Evolutionary conservation across 1,140 invertebrate species (phyloP).

Genomic region (Ruditapes philippinarum): DNA sequence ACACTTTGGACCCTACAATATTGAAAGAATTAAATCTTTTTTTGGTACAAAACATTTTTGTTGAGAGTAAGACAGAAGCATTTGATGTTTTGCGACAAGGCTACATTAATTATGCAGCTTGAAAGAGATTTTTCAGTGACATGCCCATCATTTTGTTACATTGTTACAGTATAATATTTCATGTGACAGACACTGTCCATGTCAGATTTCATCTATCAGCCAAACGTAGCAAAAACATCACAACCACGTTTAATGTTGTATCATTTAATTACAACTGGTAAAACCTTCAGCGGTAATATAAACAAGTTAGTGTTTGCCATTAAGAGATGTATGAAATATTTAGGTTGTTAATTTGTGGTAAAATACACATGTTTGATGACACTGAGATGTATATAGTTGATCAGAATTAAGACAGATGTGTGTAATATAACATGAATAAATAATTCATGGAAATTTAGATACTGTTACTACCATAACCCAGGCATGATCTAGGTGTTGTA

Average conservation of each 20-base stretch:
- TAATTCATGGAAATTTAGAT: too few species aligned
- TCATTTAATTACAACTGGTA: not conserved
- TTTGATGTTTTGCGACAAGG: too few species aligned
- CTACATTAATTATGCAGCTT: not conserved
- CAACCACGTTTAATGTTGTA: not conserved
- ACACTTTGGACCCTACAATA: too few species aligned
- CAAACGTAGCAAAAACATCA: constrained; percentile 5
- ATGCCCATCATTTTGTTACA: not conserved
- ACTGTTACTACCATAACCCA: too few species aligned
- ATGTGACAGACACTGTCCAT: constrained; percentile 1
- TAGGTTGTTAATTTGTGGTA: constrained; percentile 2
- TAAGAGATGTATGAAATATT: not conserved
- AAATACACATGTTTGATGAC: not conserved
- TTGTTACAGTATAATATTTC: not conserved
- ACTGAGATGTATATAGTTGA: not conserved
- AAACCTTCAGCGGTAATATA: not conserved
- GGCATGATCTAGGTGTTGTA: too few species aligned
- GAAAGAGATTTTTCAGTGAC: not conserved
- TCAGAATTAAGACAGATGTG: not conserved
- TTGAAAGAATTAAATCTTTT: too few species aligned
- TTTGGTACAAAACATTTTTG: too few species aligned
- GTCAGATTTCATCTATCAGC: not conserved
- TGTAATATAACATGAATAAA: constrained; percentile 12
- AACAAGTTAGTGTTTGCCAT: not conserved
- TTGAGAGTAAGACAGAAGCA: too few species aligned